Conservation (phyloP, 2,797 vertebrate species). For the Hipposideros larvatus region DNA sequence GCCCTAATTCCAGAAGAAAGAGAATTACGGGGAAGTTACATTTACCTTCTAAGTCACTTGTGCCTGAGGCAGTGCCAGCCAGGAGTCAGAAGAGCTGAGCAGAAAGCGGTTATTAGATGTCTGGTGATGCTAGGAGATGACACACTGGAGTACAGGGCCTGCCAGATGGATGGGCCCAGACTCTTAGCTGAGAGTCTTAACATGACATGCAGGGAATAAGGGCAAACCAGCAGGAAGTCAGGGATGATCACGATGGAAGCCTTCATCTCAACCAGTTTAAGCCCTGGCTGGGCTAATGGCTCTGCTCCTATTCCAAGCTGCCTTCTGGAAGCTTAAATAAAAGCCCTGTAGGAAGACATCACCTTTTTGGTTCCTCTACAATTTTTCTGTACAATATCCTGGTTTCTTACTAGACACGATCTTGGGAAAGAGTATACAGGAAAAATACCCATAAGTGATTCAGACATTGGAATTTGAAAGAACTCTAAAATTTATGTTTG, state of each 20-base stretch:
- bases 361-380: neutral
- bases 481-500: neutral
- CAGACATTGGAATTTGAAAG: neutral
- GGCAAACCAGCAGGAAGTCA: neutral
- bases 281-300: neutral
- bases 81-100: neutral
- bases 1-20: neutral
- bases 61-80: neutral
- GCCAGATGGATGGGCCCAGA: neutral
- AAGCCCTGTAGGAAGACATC: neutral
- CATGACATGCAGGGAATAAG: neutral
- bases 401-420: neutral
- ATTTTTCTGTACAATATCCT: neutral
- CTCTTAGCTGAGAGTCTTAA: neutral
- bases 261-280: neutral
- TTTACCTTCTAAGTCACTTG: constrained; percentile 18
- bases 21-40: neutral
- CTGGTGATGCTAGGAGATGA: neutral
- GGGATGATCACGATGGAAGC: neutral
- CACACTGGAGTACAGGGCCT: neutral
- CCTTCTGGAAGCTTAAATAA: neutral
- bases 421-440: neutral
- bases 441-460: neutral
- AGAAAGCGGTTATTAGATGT: neutral
- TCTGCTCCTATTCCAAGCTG: neutral